Base-by-base conservation (phyloP, 2,888 invertebrate genomes). In the Globia sparganii region DNA sequence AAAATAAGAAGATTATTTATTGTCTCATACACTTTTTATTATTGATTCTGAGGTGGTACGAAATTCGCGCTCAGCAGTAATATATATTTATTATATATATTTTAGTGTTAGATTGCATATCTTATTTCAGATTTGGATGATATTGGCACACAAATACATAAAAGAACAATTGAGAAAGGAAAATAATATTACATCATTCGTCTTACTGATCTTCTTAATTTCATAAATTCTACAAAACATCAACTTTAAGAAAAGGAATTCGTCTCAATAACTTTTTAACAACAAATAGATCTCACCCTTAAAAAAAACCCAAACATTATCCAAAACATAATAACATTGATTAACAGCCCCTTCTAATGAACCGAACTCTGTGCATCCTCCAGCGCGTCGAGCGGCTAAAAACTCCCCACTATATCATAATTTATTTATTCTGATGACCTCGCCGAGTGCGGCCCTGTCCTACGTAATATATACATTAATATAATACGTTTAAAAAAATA, bases 381-480 rank as follows among this genome's bases (percentile, higher is more conserved):
- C 90, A 86, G 88, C 87, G 91, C 94, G 93, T 93, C 91, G 94
- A 90, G 81, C 90, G 86, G 91, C 91, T 91, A 93, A 94, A 91
- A 94, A 93, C 86, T 91, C 91, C 89, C 87, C 94, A 95, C 96
- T 96, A 95, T 94, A 96, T 96, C 96, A 96, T 95, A 96, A 96
- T 96, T 96, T 96, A 96, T 96, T 95, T 94, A 94, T 96, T 92
- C 94, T 92, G 96, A 94, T 96, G 96, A 96, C 96, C 96, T 91
- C 90, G 87, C 89, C 91, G 91, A 94, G 92, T 94, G 93, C 94
- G 93, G 91, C 89, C 92, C 95, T 94, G 95, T 90, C 90, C 90
- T 91, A 88, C 90, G 92, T 94, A 92, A 94, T 94, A 94, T 94
- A 94, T 81, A 87, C 77, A 87, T 86, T 93, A 93, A 88, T 88